Evolutionary conservation across 2,888 invertebrate genomes (phyloP).

Genomic region (Cacoxenus indagator): DNA sequence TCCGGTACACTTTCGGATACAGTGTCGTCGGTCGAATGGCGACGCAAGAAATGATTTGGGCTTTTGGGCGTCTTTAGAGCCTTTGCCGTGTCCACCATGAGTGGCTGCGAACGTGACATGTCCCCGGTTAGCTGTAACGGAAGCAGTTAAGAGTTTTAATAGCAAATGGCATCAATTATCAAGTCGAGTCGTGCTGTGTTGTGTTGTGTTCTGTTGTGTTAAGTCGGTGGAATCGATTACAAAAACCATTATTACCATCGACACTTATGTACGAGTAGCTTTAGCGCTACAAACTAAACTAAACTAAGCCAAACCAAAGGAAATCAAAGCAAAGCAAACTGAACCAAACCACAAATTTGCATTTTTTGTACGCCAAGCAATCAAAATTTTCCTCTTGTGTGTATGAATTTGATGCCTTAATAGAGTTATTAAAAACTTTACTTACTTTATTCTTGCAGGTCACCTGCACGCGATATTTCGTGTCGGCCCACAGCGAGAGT

Average conservation of each 20-base stretch:
- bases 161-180: neutral
- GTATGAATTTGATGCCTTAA: neutral
- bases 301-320: too few relatives aligned
- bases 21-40: neutral
- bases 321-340: too few relatives aligned
- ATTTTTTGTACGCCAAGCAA: too few relatives aligned
- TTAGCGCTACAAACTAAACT: too few relatives aligned
- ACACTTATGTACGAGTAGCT: too few relatives aligned
- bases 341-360: too few relatives aligned
- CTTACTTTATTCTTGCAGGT: constrained; percentile 71
- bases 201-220: too few relatives aligned
- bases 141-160: neutral
- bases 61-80: neutral
- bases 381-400: too few relatives aligned
- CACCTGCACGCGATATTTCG: constrained; percentile 70
- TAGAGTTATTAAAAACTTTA: neutral
- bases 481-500: constrained; percentile 70
- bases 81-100: constrained; percentile 64
- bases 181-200: too few relatives aligned
- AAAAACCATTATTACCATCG: too few relatives aligned
- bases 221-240: neutral
- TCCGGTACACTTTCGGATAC: neutral
- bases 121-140: constrained; percentile 61
- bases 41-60: constrained; percentile 13
- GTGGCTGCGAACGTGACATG: constrained; percentile 67